Percentiles rank a stretch among this genome's conserved stretches.
These are phyloP conservation scores for Conus canariensis DNA, from an alignment of 2,888 invertebrate genomes.

Conservation along the genomic window DNA sequence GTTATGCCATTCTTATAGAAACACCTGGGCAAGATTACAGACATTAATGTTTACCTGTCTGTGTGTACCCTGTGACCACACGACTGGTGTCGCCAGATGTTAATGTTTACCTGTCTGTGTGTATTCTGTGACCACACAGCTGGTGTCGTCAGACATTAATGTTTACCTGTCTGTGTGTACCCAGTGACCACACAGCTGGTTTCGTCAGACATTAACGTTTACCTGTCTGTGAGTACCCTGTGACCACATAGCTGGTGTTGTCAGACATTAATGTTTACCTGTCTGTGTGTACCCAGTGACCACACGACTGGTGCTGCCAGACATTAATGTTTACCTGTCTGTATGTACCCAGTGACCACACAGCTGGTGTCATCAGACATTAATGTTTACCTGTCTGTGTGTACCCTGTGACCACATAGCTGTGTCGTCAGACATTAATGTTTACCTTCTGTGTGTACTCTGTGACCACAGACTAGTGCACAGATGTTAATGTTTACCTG, in stretches of 20 bases:
- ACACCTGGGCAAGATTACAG: slow-evolving; percentile 42
- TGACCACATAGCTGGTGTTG: too few relatives aligned
- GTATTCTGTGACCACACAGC: slow-evolving; percentile 72
- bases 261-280: not conserved
- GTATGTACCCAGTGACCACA: too few relatives aligned
- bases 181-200: slow-evolving; percentile 74
- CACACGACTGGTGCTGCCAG: slow-evolving; percentile 69
- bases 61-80: slow-evolving; percentile 71
- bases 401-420: too few relatives aligned
- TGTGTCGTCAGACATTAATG: not conserved
- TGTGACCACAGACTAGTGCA: slow-evolving; percentile 73
- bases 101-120: slow-evolving; percentile 18
- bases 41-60: slow-evolving; percentile 50
- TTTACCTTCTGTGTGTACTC: not conserved
- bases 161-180: slow-evolving; percentile 39
- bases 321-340: slow-evolving; percentile 50
- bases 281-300: slow-evolving; percentile 66
- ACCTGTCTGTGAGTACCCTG: not conserved
- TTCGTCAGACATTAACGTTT: slow-evolving; percentile 60
- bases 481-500: slow-evolving; percentile 55
- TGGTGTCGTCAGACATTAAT: slow-evolving; percentile 66
- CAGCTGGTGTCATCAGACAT: too few relatives aligned
- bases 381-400: too few relatives aligned
- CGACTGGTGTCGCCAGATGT: too few relatives aligned
- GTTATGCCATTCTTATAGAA: too few relatives aligned